Evolutionary conservation across 1,140 invertebrate species (phyloP), one percentile per base, ranked within the genome.

Genomic region (Apis cerana): DNA sequence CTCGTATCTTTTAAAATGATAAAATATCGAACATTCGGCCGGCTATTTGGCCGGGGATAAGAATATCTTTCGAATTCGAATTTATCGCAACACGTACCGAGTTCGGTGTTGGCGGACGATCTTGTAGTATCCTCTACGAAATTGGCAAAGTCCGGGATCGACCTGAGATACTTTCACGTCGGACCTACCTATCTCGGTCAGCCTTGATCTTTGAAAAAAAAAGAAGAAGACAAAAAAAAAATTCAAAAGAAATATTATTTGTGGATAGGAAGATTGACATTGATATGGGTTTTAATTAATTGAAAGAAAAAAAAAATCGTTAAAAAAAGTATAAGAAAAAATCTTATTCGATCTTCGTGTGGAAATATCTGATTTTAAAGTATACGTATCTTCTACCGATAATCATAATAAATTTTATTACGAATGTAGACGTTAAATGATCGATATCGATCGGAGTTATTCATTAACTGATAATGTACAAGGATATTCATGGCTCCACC

Each of bases 121-220:
- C 54, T 72, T 79, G 54, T 59, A 72, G n/a, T 69, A 78, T 64
- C 33, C 75, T n/a, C 62, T 71, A 61, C 52, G 21, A 67, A 72
- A 68, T 61, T 50, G 67, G 54, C 74, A 72, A 19, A 82, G 43
- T 85, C 82, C 88, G 80, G 93, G 92, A 93, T 94, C 93, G 82
- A 94, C 91, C 74, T 94, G 93, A 54, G 93, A 91, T 81, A 94
- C 85, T 89, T 91, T 94, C 69, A 92, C 92, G 80, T 93, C 93
- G 80, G 93, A 92, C 85, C 91, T 92, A 91, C 93, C 93, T 80
- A 93, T 91, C 89, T 91, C 89, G 78, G 91, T 92, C 90, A 91
- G 91, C 80, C 91, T 93, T 86, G 92, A 86, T 90, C 92, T 92
- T 13, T 10, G 33, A 43, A 43, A 43, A 43, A 43, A 43, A 27